phyloP scores from a whole-genome alignment of 2,113 vertebrate species.

The Perccottus glenii region DNA sequence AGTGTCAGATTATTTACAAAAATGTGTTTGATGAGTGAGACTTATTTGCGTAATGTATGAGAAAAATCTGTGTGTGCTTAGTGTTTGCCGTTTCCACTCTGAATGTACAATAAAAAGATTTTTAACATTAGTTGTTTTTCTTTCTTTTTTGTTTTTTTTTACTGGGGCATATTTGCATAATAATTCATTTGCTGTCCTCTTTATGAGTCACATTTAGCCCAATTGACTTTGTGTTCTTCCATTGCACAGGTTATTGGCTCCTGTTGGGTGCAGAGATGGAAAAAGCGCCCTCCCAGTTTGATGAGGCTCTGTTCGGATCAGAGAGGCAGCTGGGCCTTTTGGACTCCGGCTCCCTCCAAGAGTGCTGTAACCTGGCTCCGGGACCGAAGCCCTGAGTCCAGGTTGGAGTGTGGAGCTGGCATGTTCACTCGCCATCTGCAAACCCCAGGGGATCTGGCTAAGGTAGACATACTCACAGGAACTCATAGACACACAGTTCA shows the following conservation, averaged over 20 bases:
- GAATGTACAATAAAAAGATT: neutral
- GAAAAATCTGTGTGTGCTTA: too few relatives aligned
- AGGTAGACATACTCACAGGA: constrained; percentile 26
- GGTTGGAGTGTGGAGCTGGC: constrained; percentile 58
- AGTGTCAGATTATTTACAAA: too few relatives aligned
- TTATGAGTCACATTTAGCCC: constrained; percentile 3
- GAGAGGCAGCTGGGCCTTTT: constrained; percentile 41
- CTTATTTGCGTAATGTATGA: too few relatives aligned
- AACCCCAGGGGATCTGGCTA: constrained; percentile 62
- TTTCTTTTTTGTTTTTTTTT: neutral
- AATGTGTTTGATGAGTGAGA: too few relatives aligned
- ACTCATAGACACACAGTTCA: constrained; percentile 14
- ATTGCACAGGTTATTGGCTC: neutral
- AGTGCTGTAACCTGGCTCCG: constrained; percentile 62
- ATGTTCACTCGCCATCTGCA: constrained; percentile 75
- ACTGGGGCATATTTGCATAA: neutral
- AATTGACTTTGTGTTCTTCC: constrained; percentile 3
- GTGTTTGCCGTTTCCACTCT: neutral
- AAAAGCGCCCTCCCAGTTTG: constrained; percentile 24
- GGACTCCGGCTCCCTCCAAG: constrained; percentile 38
- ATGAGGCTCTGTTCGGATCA: constrained; percentile 42
- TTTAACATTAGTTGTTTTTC: neutral
- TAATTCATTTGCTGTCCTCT: neutral
- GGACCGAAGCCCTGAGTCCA: constrained; percentile 64
- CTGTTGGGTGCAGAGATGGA: constrained; percentile 18